Evolutionary conservation across 2,113 vertebrate genomes (phyloP), one percentile per base, ranked within the genome.

Genomic region (Myotis lucifugus): DNA sequence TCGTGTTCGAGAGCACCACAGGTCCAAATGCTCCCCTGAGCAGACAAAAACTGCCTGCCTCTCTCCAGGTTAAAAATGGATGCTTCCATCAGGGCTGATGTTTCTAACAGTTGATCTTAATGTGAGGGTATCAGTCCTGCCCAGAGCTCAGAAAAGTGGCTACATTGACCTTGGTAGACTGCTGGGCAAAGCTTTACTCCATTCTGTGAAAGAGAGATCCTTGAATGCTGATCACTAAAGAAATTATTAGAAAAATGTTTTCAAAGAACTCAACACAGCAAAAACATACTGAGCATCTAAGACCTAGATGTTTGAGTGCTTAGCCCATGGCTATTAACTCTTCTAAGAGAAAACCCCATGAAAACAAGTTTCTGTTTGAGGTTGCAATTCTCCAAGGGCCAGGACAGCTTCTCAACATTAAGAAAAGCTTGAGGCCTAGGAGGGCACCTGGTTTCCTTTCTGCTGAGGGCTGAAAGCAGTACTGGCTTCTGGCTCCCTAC

Each of bases 311-410:
- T 88, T 92, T 85, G 56, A 79, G 54, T 90, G 79, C 54, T 91
- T 81, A 54, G 40, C 37, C 56, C 74, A 56, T 29, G 59, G 59
- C 40, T 82, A 56, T 25, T 50, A 83, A 67, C 46, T 94, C n/a
- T 89, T 76, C 32, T 50, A 10, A 73, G 29, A 46, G 46, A 52
- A 87, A 86, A 23, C 17, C 70, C 42, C n/a, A 76, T 2, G 23
- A 76, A 94, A 90, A 93, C 66, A 91, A 48, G 42, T 95, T 97
- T 78, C 59, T 79, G 52, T 67, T 78, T 50, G 25, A 90, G 64
- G 40, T 7, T 88, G n/a, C 32, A 91, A 54, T 82, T 95, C 73
- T 94, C 54, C 42, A 78, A 93, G 54, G 46, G 64, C 77, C 69
- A 94, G 69, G 56, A 79, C 34, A 85, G 69, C 34, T 89, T 56